Conservation (phyloP, 2,888 invertebrate species). For the Ashinkailepas kermadecensis region DNA sequence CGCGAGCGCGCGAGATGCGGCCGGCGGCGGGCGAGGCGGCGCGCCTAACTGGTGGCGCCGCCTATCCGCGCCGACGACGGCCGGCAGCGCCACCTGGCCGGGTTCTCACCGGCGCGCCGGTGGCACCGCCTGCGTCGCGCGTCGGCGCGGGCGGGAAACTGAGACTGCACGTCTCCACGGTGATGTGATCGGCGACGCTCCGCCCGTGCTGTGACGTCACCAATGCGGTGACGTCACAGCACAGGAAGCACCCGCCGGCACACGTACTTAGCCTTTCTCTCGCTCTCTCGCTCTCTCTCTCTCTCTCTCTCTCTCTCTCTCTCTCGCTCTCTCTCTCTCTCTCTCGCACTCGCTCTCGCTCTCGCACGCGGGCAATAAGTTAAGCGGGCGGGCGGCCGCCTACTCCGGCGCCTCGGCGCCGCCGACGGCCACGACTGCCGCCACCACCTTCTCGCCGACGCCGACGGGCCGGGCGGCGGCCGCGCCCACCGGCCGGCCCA, state of each 20-base stretch:
- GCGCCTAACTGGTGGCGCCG: conserved; percentile 16
- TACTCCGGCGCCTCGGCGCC: not conserved
- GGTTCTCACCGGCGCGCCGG: not conserved
- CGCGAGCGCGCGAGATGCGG: too few species aligned
- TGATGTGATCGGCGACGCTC: not conserved
- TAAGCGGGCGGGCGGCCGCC: not conserved
- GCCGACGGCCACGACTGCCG: not conserved
- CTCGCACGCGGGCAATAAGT: not conserved
- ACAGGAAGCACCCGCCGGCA: not conserved
- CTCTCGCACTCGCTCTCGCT: too few species aligned
- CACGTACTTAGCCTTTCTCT: not conserved
- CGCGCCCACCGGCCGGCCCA: not conserved
- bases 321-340: too few species aligned
- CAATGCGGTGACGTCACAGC: not conserved
- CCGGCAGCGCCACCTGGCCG: not conserved
- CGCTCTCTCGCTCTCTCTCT: not conserved
- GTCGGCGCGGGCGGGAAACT: not conserved
- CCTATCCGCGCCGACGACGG: not conserved
- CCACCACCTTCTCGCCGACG: conserved; percentile 1
- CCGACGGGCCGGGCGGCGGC: not conserved
- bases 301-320: too few species aligned
- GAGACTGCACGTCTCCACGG: conserved; percentile 5
- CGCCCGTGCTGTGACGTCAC: not conserved
- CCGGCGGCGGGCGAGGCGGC: not conserved
- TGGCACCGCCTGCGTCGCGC: not conserved